Percentiles rank a stretch among this genome's conserved stretches.
These are phyloP conservation scores for Cacoxenus indagator DNA, from an alignment of 2,888 invertebrate genomes.

Conservation along the genomic window DNA sequence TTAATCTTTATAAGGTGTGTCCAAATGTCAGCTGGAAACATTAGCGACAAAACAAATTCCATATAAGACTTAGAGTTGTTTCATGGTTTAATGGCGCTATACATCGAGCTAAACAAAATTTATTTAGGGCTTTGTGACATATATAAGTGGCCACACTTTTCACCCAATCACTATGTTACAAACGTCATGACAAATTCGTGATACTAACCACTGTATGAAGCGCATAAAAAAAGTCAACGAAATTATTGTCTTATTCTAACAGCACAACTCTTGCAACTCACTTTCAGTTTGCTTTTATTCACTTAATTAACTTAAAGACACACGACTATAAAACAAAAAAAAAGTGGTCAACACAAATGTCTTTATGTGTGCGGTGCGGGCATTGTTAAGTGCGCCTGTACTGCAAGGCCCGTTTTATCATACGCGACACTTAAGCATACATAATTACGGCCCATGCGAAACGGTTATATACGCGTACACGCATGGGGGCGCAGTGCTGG, in stretches of 20 bases:
- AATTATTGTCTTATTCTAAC: not conserved
- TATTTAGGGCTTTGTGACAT: too few species aligned
- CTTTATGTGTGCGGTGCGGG: not conserved
- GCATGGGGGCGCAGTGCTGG: not conserved
- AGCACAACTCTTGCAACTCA: not conserved
- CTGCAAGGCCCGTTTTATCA: not conserved
- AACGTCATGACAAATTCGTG: not conserved
- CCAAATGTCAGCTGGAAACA: too few species aligned
- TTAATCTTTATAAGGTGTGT: too few species aligned
- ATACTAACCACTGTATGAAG: not conserved
- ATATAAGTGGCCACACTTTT: too few species aligned
- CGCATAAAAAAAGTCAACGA: not conserved
- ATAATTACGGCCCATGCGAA: not conserved
- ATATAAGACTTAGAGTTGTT: too few species aligned
- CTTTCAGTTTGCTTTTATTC: constrained; percentile 10
- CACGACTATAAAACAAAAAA: not conserved
- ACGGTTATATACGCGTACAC: not conserved
- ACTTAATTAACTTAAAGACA: constrained; percentile 8
- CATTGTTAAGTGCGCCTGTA: not conserved
- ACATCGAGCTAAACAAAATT: too few species aligned
- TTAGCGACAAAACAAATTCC: too few species aligned
- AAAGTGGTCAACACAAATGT: not conserved
- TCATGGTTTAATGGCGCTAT: too few species aligned
- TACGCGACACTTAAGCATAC: not conserved
- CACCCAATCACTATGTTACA: not conserved